Evolutionary conservation across 2,888 invertebrate genomes (phyloP).

Genomic region (Diogma glabrata): DNA sequence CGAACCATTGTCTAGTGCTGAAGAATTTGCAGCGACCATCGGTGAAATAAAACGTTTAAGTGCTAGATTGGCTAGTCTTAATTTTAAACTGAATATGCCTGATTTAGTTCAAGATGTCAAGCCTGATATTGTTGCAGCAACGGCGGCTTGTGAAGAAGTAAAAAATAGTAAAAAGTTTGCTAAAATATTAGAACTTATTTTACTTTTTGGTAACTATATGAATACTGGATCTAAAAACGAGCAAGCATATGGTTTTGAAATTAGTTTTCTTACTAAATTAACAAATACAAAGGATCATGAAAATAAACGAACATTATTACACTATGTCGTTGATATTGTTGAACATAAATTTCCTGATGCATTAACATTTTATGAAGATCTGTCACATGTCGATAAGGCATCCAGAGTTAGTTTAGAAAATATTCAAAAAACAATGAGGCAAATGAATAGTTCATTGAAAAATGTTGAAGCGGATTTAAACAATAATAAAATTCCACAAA

Average conservation of each 20-base stretch:
- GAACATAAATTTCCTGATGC: constrained; percentile 82
- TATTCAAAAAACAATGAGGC: constrained; percentile 65
- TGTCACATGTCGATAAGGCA: constrained; percentile 84
- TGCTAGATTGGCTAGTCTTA: constrained; percentile 77
- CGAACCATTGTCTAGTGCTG: constrained; percentile 78
- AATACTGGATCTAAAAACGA: constrained; percentile 91
- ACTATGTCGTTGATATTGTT: constrained; percentile 80
- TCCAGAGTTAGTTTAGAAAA: constrained; percentile 74
- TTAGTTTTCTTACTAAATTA: constrained; percentile 86
- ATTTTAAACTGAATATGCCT: constrained; percentile 76
- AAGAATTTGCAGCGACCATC: constrained; percentile 87
- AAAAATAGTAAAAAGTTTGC: constrained; percentile 82
- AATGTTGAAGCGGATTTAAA: constrained; percentile 84
- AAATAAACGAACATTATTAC: constrained; percentile 83
- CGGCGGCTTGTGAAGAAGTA: constrained; percentile 91
- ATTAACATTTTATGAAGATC: constrained; percentile 71
- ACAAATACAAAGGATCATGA: constrained; percentile 87
- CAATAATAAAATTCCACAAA: constrained; percentile 68
- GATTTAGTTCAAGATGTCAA: constrained; percentile 57
- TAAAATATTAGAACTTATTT: constrained; percentile 75
- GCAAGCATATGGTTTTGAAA: constrained; percentile 92
- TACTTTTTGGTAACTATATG: constrained; percentile 92
- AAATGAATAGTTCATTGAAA: constrained; percentile 78
- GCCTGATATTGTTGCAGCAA: constrained; percentile 82
- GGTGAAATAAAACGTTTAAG: constrained; percentile 78